Percentiles rank a stretch among this genome's conserved stretches.
These are phyloP conservation scores for Aphidius colemani DNA, from an alignment of 2,888 invertebrate genomes.

Conservation along the genomic window DNA sequence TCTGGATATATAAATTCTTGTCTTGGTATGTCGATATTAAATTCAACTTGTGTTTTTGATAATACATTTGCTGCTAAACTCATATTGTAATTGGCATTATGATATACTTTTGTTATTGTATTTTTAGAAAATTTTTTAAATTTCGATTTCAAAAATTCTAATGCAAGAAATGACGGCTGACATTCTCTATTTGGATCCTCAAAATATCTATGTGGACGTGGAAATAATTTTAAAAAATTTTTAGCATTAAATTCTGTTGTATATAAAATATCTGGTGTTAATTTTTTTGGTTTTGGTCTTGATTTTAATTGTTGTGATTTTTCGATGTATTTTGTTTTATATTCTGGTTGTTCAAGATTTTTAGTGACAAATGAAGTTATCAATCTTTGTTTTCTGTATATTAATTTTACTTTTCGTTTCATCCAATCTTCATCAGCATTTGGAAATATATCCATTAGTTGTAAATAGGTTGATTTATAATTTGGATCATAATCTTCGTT, in stretches of 20 bases:
- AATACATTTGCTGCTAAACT: conserved; percentile 42
- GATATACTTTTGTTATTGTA: conserved; percentile 39
- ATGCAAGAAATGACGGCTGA: conserved; percentile 30
- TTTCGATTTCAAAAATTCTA: conserved; percentile 41
- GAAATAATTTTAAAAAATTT: conserved; percentile 60
- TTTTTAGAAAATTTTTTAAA: conserved; percentile 35
- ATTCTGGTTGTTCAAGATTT: conserved; percentile 27
- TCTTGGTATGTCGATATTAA: conserved; percentile 41
- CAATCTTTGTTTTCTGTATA: conserved; percentile 24
- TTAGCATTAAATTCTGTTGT: conserved; percentile 58
- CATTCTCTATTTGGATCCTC: conserved; percentile 38
- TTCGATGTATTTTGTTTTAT: conserved; percentile 43
- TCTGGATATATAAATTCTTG: conserved; percentile 29
- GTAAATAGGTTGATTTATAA: conserved; percentile 29
- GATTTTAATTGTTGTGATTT: conserved; percentile 44
- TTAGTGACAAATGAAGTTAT: too few relatives aligned
- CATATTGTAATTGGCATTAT: conserved; percentile 35
- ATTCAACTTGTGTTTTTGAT: conserved; percentile 13
- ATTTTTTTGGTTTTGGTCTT: conserved; percentile 42
- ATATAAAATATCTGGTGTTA: conserved; percentile 55
- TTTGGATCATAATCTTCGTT: too few relatives aligned
- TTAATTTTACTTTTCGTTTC: conserved; percentile 31
- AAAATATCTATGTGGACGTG: conserved; percentile 58
- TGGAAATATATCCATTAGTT: conserved; percentile 48
- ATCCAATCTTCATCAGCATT: conserved; percentile 50